Base-by-base conservation (phyloP, 2,113 vertebrate genomes). In the Ciconia maguari region DNA sequence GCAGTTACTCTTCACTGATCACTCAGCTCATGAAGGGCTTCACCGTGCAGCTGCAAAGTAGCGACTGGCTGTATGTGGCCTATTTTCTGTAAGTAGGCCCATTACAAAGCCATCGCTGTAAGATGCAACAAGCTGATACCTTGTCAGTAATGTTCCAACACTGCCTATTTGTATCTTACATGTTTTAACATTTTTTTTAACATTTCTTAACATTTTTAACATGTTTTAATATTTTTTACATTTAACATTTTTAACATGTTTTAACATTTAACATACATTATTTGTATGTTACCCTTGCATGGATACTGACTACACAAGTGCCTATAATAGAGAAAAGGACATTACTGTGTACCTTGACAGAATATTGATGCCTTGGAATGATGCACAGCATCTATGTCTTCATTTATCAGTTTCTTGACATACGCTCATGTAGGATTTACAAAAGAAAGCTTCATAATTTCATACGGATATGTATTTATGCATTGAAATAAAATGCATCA, bases 331-430 rank as follows among this genome's bases (percentile, higher is more conserved):
- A 22, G 58, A 15, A 21, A 48, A 57, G 29, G 64, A 16, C 42
- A 30, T 12, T 41, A 17, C 65, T 68, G 34, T 52, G 38, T 46
- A 17, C 46, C 25, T 62, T 18, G 74, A 13, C 13, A 18, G 34
- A 46, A 34, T 19, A 16, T 7, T 48, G 48, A 9, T 48, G 36
- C n/a, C 21, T 69, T 25, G 85, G 83, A 60, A 54, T 25, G 36
- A 38, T 2, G 5, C 15, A 16, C 12, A 8, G n/a, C 14, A 20
- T 32, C 52, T 36, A 0, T 20, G 11, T n/a, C 44, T 83, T 51
- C 26, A 46, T 69, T 60, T 83, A 69, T 11, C 22, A 1, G 11
- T 51, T 76, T 48, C 54, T 57, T 41, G 52, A 21, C 38, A 24
- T 9, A 10, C 0, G 3, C 22, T 93, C 14, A 22, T 34, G 7